Conservation (phyloP, 2,797 vertebrate genomes). For the Dermochelys coriacea region DNA sequence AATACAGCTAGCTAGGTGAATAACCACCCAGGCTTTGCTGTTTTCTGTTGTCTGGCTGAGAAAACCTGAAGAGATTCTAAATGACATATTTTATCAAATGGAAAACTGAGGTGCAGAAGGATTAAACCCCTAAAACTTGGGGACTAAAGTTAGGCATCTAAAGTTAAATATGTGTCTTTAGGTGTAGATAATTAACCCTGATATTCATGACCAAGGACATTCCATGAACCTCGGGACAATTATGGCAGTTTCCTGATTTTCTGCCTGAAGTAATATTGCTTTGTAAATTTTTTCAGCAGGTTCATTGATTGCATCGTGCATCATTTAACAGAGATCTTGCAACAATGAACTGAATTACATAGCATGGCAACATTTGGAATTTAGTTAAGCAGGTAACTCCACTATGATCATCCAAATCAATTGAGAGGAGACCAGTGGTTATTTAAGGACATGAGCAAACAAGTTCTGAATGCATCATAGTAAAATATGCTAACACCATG, state of each 20-base stretch:
- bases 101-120: background rate
- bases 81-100: background rate
- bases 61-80: background rate
- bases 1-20: background rate
- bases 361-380: background rate
- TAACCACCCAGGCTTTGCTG: background rate
- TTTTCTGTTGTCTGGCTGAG: background rate
- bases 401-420: background rate
- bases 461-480: background rate
- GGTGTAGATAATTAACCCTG: background rate
- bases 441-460: background rate
- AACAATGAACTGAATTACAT: background rate
- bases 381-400: background rate
- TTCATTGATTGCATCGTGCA: background rate
- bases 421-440: conserved; percentile 4
- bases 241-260: background rate
- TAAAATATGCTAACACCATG: conserved; percentile 1
- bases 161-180: background rate
- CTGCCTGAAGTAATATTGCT: background rate
- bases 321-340: accelerated
- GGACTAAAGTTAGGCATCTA: background rate
- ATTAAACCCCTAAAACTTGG: background rate
- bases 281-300: background rate
- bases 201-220: background rate
- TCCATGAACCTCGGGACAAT: background rate